phyloP scores from a whole-genome alignment of 1,140 invertebrate genomes.

The Conus betulinus region DNA sequence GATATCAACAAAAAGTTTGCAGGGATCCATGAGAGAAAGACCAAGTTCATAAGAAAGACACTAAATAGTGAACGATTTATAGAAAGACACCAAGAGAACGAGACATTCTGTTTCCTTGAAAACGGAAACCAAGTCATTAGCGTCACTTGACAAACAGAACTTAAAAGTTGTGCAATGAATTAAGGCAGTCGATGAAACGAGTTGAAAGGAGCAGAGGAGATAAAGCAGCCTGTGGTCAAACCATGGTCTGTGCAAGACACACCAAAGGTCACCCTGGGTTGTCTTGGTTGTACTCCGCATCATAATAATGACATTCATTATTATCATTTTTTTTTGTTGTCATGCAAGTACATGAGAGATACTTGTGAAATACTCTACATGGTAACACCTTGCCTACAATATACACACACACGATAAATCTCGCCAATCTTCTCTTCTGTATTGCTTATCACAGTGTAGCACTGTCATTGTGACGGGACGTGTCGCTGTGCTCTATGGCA shows the following conservation, averaged over 20 bases:
- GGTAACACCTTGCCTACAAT: conserved; percentile 3
- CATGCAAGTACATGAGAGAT: background rate
- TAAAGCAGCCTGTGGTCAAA: background rate
- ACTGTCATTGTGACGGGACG: background rate
- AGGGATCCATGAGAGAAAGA: no score
- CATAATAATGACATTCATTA: background rate
- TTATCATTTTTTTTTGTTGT: background rate
- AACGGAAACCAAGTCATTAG: background rate
- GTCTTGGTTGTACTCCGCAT: background rate
- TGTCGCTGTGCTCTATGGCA: no score
- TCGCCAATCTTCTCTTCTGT: background rate
- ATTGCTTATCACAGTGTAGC: background rate
- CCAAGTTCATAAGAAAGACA: no score
- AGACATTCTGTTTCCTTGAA: background rate
- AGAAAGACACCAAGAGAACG: background rate
- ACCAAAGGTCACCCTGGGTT: background rate
- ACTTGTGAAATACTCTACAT: background rate
- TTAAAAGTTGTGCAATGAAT: background rate
- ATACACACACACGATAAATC: background rate
- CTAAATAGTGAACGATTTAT: background rate
- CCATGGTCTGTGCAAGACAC: background rate
- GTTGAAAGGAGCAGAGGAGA: background rate
- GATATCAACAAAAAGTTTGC: no score
- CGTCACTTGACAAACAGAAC: background rate
- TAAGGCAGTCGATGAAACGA: background rate